phyloP scores from a whole-genome alignment of 2,113 vertebrate genomes.

The Hydrolagus affinis region DNA sequence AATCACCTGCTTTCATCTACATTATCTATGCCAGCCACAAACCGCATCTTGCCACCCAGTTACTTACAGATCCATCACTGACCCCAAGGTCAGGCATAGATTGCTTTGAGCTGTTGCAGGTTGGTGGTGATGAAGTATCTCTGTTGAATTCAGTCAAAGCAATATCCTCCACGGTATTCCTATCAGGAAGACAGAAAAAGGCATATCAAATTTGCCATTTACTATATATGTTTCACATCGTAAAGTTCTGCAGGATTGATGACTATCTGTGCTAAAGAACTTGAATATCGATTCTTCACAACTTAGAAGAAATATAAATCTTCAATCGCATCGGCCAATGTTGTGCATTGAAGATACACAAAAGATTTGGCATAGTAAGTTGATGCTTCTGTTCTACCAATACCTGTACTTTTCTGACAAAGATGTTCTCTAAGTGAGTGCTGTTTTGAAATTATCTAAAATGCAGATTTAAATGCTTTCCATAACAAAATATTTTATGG shows the following conservation, averaged over 20 bases:
- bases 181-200: neutral
- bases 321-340: neutral
- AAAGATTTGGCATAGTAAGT: too few relatives aligned
- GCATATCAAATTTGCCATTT: too few relatives aligned
- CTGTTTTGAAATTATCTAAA: too few relatives aligned
- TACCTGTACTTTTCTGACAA: too few relatives aligned
- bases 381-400: too few relatives aligned
- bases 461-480: too few relatives aligned
- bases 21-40: neutral
- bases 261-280: neutral
- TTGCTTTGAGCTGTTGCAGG: neutral
- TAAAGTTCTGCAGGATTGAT: too few relatives aligned
- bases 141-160: neutral
- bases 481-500: too few relatives aligned
- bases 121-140: constrained; percentile 10
- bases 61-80: neutral
- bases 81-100: neutral
- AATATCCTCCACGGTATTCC: constrained; percentile 6
- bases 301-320: neutral
- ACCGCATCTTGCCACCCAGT: too few relatives aligned
- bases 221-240: too few relatives aligned
- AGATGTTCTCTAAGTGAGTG: too few relatives aligned
- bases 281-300: neutral
- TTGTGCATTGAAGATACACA: neutral
- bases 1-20: too few relatives aligned